Base-by-base conservation (phyloP, 2,797 vertebrate species). In the Monodelphis domestica region DNA sequence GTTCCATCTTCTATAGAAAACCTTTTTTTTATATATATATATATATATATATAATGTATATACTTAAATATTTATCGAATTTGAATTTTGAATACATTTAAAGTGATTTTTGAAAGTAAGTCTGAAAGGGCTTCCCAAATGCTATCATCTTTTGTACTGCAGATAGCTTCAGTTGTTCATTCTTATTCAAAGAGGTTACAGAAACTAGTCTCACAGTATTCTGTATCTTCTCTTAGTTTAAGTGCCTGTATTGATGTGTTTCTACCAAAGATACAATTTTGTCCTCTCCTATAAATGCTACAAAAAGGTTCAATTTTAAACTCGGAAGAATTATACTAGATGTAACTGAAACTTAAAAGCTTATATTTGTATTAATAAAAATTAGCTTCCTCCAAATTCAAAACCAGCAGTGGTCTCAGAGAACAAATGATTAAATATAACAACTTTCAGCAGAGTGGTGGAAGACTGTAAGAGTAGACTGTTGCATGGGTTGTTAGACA, bases 81-180 rank as follows among this genome's bases (percentile, higher is more conserved):
- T 59, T 59, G 93, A 78, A 57, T 84, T 3, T 33, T 29, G 54
- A 55, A 17, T 88, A 53, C 11, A 0, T 54, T 89, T 88, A 38
- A 54, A 14, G 26, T 91, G 88, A 33, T 55, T 90, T 90, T 87
- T 95, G 51, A 89, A 94, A 91, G n/a, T 95, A 91, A 24, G 5
- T 45, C n/a, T 38, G 26, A 70, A 70, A 70, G n/a, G n/a, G 63
- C 63, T 70, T 38, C 70, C 26, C 38, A 7, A 38, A 11, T 70
- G 15, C n/a, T 38, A 38, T 7, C 15, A 21, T 70, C 63, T 70
- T 70, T 70, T 70, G n/a, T 70, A 38, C n/a, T 70, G 63, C n/a
- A 21, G 70, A 24, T 38, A 70, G 38, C 38, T n/a, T 21, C 63
- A n/a, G 2, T 70, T 14, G 29, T 63, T 63, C 12, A 33, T 78